Conservation (phyloP, 2,797 vertebrate genomes). For the Coregonus sp. region DNA sequence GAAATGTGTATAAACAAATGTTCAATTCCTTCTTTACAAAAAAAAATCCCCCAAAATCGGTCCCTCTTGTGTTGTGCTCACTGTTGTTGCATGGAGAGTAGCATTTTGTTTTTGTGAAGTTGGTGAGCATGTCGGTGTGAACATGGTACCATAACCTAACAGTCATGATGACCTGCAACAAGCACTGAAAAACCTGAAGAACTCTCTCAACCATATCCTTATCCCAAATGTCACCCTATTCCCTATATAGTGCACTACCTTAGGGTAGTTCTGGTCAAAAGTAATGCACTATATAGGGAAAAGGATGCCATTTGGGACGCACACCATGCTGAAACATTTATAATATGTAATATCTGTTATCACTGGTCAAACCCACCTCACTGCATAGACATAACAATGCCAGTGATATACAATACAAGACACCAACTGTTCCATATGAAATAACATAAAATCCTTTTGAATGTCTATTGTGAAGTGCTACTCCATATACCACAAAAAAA, state of each 20-base stretch:
- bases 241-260: background rate
- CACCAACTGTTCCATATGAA: background rate
- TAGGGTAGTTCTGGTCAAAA: no score
- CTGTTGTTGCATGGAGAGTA: slow-evolving; percentile 80
- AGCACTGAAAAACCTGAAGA: slow-evolving; percentile 44
- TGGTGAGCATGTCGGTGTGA: slow-evolving; percentile 72
- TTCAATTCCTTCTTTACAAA: slow-evolving; percentile 48
- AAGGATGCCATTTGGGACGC: background rate
- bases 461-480: background rate
- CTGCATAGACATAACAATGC: background rate
- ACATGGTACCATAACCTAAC: slow-evolving; percentile 34
- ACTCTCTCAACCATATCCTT: background rate
- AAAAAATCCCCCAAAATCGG: slow-evolving; percentile 41
- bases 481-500: background rate
- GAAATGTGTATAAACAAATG: slow-evolving; percentile 47
- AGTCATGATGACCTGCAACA: slow-evolving; percentile 4
- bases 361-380: background rate
- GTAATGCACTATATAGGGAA: background rate
- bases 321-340: background rate
- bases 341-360: background rate
- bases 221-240: background rate
- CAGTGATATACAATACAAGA: background rate
- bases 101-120: slow-evolving; percentile 69
- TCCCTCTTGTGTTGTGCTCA: slow-evolving; percentile 74
- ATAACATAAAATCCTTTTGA: background rate